Base-by-base conservation (phyloP, 1,140 invertebrate species). In the Drosophila carrolli region DNA sequence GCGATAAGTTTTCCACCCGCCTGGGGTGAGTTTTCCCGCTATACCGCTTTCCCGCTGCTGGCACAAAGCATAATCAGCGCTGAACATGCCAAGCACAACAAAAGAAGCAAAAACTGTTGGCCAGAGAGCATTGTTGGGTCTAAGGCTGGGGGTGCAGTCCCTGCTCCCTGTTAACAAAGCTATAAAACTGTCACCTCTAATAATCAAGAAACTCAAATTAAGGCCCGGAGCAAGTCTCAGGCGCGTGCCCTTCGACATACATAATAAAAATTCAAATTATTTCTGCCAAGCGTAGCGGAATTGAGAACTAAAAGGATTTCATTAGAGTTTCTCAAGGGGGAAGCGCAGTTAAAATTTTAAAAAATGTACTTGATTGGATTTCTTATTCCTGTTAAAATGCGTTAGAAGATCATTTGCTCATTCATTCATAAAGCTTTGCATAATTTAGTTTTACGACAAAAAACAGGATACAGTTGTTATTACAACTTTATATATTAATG, bases 81-180 rank as follows among this genome's bases (percentile, higher is more conserved):
- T 88, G 86, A 89, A 88, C 79, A 88, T 77, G 80, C 79, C 80
- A 82, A 83, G 84, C 83, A 89, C 78, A 88, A 88, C 83, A 89
- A 79, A 86, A 62, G 40, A 37, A 51, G 48, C 19, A 61, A 82
- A 66, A 50, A 56, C 37, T n/a, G 59, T 43, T 50, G 55, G 70
- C 59, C 51, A 46, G 50, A 43, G 7, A 10, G 19, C 4, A 32
- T 32, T 32, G 23, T 27, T 19, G 43, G 5, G 19, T 44, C 14
- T 19, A 38, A 10, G 46, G n/a, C n/a, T 19, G 32, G 40, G 72
- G 55, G 51, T 35, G 53, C 56, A 47, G 41, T 48, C 43, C 19
- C 32, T 23, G 51, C 54, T 75, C 46, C 53, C 77, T 90, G 81
- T 88, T 88, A 90, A 90, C 84, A 88, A 78, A 84, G 83, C 80